Evolutionary conservation across 2,113 vertebrate species (phyloP).

Genomic region (Albula glossodonta): DNA sequence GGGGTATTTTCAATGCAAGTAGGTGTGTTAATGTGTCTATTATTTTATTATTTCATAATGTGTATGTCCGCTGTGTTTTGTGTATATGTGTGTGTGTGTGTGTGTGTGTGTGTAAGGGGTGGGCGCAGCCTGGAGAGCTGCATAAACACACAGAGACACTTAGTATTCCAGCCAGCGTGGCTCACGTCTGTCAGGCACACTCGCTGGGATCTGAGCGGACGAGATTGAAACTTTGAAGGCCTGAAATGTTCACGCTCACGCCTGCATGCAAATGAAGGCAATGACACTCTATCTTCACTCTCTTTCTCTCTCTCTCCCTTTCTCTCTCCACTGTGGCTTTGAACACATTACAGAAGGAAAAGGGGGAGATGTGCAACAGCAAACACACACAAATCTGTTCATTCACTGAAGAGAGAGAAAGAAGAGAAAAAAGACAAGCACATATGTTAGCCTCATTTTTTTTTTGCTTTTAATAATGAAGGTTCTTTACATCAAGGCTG

Average conservation of each 20-base stretch:
- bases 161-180: conserved; percentile 55
- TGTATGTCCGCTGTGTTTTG: conserved; percentile 22
- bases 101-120: conserved; percentile 9
- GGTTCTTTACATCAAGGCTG: background rate
- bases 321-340: conserved; percentile 27
- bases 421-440: background rate
- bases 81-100: conserved; percentile 30
- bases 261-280: conserved; percentile 64
- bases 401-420: background rate
- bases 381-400: background rate
- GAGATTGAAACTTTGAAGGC: conserved; percentile 66
- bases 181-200: conserved; percentile 61
- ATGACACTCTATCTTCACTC: conserved; percentile 48
- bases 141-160: conserved; percentile 58
- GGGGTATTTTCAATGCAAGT: conserved; percentile 1
- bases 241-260: conserved; percentile 43
- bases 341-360: conserved; percentile 14
- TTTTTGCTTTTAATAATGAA: conserved; percentile 6
- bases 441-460: background rate
- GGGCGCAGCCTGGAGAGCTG: conserved; percentile 23
- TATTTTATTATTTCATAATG: conserved; percentile 42
- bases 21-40: background rate
- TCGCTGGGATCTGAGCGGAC: conserved; percentile 54
- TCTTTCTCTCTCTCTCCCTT: conserved; percentile 31
- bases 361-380: conserved; percentile 22